Conservation (phyloP, 92 coral and sea anemone species). For the Bergia sp. region DNA sequence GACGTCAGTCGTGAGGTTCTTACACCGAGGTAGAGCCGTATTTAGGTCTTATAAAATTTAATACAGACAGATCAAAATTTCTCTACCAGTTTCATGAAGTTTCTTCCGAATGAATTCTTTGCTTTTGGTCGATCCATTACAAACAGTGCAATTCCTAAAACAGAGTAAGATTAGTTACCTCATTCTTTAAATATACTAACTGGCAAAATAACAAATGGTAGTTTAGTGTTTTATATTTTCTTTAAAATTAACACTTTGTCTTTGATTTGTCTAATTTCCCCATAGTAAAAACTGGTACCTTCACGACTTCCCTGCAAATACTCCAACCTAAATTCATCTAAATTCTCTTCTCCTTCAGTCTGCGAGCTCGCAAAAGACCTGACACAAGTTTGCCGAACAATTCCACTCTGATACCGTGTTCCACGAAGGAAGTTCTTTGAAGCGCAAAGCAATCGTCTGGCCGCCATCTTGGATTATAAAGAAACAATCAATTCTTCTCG, state of each 20-base stretch:
- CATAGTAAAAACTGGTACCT: constrained; percentile 42
- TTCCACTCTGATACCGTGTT: background rate
- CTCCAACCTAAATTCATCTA: constrained; percentile 80
- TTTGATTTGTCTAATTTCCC: too few relatives aligned
- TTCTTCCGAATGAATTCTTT: constrained; percentile 89
- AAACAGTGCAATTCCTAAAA: constrained; percentile 87
- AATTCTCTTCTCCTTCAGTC: constrained; percentile 33
- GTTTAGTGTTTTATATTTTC: too few relatives aligned
- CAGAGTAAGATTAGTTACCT: background rate
- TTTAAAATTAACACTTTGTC: too few relatives aligned
- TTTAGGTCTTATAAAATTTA: too few relatives aligned
- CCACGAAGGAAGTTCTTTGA: constrained; percentile 33
- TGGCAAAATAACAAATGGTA: too few relatives aligned
- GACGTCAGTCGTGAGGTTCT: too few relatives aligned
- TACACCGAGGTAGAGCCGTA: too few relatives aligned
- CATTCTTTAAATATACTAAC: background rate
- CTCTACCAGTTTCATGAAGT: constrained; percentile 75
- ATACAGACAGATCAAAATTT: background rate
- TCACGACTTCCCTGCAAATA: constrained; percentile 74
- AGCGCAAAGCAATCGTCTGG: constrained; percentile 28
- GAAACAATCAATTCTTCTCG: background rate
- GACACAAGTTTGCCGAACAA: constrained; percentile 4
- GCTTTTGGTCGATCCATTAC: constrained; percentile 93
- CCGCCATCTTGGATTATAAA: constrained; percentile 63
- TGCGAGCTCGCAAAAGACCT: constrained; percentile 51